A percentile compares a stretch with the other conserved stretches of the same genome.
phyloP scores from a whole-genome alignment of 2,888 invertebrate genomes.

The Bombyx huttoni region DNA sequence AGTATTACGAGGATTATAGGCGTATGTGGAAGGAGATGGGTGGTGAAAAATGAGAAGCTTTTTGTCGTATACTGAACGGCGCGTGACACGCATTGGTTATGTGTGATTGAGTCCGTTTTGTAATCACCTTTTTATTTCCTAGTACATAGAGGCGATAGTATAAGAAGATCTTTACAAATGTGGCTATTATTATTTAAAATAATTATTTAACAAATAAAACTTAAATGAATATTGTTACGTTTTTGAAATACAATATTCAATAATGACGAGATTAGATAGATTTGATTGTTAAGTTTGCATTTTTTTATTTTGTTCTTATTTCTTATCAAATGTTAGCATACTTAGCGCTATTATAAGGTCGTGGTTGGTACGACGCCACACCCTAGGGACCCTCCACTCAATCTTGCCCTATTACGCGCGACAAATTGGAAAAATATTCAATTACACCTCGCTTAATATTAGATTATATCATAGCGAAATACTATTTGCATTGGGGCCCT shows the following conservation, averaged over 20 bases:
- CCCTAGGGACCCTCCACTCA: constrained; percentile 64
- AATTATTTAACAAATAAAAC: too few relatives aligned
- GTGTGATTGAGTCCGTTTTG: constrained; percentile 17
- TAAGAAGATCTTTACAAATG: background rate
- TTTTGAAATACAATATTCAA: too few relatives aligned
- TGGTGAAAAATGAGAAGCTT: constrained; percentile 43
- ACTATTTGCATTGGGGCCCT: constrained; percentile 53
- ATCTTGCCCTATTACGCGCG: constrained; percentile 71
- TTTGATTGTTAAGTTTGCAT: too few relatives aligned
- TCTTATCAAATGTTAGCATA: background rate
- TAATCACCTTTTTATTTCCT: constrained; percentile 25
- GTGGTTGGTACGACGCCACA: constrained; percentile 10
- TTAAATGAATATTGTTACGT: too few relatives aligned
- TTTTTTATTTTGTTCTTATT: background rate
- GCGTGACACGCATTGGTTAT: constrained; percentile 42
- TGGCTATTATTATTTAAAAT: too few relatives aligned
- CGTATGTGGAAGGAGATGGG: constrained; percentile 30
- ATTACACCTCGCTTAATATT: constrained; percentile 70
- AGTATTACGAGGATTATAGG: constrained; percentile 27
- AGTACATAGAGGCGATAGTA: background rate
- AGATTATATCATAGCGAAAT: constrained; percentile 70
- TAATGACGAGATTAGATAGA: too few relatives aligned
- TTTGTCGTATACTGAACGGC: constrained; percentile 34
- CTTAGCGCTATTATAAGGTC: constrained; percentile 1
- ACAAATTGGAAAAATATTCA: constrained; percentile 74